Base-by-base conservation (phyloP, 2,113 vertebrate genomes). In the Caloenas nicobarica region DNA sequence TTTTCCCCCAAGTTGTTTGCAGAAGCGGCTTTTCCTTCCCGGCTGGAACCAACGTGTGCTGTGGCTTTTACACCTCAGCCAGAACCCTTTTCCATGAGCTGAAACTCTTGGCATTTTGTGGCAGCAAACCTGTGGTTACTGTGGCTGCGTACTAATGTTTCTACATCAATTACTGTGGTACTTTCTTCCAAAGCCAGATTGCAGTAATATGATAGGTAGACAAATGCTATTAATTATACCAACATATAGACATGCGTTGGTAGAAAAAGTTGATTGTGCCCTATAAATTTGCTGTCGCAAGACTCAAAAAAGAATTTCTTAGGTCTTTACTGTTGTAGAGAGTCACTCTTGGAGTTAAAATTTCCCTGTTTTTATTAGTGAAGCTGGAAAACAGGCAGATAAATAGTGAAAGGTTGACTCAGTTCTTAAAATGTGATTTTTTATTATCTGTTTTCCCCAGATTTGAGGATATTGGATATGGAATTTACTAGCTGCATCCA, bases 1-100 rank as follows among this genome's bases (percentile, higher is more conserved):
- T 48, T 19, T n/a, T 5, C 12, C n/a, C 18, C 21, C 7, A 6
- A 1, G 40, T 11, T 13, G 12, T 66, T 24, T 51, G 50, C 22
- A 24, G 24, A 23, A 51, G 24, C 13, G 22, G 23, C 50, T 24
- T 12, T 51, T 79, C 51, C 51, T 16, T 8, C 25, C 51, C 25
- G 13, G 29, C 29, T 9, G 44, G 22, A 7, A 0, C n/a, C 25
- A 4, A 0, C 1, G 21, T 1, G 18, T 10, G 79, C 2, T 0
- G 4, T 24, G 46, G 4, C 60, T 73, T 16, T 10, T 9, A 3
- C 18, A 28, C 10, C 36, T 4, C 5, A n/a, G 50, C 73, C 46
- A 62, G 31, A 25, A 2, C 57, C 68, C 19, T n/a, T 26, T 24
- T 19, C 48, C 16, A 51, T 51, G 54, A 8, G 34, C 7, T 40